Evolutionary conservation across 2,113 vertebrate species (phyloP).

Genomic region (Strigops habroptila): DNA sequence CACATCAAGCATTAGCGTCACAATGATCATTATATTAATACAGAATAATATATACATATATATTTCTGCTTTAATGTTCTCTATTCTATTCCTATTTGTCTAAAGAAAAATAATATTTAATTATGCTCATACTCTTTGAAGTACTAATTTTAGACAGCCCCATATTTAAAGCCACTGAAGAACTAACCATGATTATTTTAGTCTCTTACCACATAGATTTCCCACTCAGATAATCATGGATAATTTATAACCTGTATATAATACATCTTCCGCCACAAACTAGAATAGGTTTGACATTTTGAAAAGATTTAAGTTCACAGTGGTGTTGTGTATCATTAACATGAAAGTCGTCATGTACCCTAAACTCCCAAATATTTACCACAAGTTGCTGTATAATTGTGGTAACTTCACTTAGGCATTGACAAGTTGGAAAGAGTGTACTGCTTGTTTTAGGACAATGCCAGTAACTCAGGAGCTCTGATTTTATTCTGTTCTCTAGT

Average conservation of each 20-base stretch:
- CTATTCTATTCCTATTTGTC: background rate
- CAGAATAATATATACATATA: slow-evolving; percentile 9
- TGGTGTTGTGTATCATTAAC: background rate
- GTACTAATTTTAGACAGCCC: background rate
- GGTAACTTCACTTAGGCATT: background rate
- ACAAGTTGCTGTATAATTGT: background rate
- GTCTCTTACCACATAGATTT: background rate
- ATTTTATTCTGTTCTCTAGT: background rate
- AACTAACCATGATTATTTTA: background rate
- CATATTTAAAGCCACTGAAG: background rate
- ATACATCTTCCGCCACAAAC: background rate
- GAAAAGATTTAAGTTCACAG: background rate
- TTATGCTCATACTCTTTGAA: background rate
- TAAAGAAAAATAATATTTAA: background rate
- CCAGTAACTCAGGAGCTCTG: background rate
- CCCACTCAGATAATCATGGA: background rate
- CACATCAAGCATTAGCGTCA: slow-evolving; percentile 29
- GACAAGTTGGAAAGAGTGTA: background rate
- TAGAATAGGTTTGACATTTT: background rate
- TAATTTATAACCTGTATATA: background rate
- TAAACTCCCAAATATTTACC: background rate
- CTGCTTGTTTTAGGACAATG: background rate
- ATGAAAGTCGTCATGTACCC: background rate
- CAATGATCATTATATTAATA: slow-evolving; percentile 52
- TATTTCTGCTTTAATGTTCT: background rate